These are phyloP conservation scores for Rallus limicola DNA, from an alignment of 2,113 vertebrate genomes.

Conservation along the genomic window DNA sequence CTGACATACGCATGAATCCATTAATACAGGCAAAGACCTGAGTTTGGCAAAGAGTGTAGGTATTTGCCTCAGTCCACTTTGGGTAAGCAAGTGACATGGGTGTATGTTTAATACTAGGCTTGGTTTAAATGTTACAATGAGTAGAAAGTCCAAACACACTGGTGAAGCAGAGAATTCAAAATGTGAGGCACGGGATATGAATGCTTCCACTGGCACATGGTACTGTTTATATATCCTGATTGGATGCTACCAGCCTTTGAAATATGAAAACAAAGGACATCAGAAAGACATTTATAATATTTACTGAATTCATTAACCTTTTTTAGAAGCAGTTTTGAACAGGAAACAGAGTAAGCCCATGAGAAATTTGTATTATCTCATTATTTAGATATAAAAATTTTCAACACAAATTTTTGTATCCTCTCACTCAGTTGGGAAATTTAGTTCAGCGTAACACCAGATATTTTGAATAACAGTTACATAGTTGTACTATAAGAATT, in stretches of 20 bases:
- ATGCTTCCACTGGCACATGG: neutral
- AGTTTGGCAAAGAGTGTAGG: neutral
- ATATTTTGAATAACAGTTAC: neutral
- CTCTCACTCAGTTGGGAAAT: neutral
- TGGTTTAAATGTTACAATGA: fast-evolving
- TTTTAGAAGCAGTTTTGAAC: constrained; percentile 3
- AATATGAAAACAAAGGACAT: constrained; percentile 3
- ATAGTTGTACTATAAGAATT: neutral
- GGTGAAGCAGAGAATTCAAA: neutral
- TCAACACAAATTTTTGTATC: neutral
- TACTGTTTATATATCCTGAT: neutral
- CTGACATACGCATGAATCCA: neutral
- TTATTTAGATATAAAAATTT: neutral
- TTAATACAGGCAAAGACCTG: neutral
- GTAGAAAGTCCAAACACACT: neutral
- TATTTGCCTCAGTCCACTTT: neutral
- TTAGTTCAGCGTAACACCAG: neutral
- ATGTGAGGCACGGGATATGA: neutral
- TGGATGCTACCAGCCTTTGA: neutral
- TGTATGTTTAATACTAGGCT: fast-evolving
- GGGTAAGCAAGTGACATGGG: neutral
- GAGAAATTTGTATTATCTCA: neutral
- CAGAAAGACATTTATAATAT: neutral
- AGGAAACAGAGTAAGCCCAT: neutral
- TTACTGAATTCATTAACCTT: neutral